phyloP scores from a whole-genome alignment of 35 echinoderm and acorn worm genomes.

The Ophioderma brevispina region DNA sequence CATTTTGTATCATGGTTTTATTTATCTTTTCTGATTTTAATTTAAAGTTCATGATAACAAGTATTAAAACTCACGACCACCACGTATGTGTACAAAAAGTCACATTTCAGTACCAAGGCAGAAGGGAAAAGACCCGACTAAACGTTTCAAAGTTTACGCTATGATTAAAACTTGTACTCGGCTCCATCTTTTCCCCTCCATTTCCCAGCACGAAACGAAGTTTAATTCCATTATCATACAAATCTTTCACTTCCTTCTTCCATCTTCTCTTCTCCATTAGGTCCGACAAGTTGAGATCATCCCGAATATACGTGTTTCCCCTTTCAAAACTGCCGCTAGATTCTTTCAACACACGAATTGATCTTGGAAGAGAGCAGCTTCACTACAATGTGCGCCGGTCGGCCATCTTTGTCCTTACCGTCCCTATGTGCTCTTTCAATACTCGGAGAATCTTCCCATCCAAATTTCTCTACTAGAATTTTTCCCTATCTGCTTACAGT shows the following conservation, averaged over 20 bases:
- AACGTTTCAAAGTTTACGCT: too few relatives aligned
- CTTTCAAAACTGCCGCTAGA: background rate
- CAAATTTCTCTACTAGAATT: background rate
- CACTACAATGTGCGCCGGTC: background rate
- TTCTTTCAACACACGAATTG: background rate
- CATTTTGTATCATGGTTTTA: too few relatives aligned
- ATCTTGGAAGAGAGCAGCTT: background rate
- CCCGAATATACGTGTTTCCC: background rate
- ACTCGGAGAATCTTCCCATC: background rate
- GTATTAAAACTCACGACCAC: too few relatives aligned
- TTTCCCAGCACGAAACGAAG: background rate
- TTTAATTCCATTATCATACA: conserved; percentile 27
- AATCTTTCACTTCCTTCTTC: background rate
- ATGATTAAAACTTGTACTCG: too few relatives aligned
- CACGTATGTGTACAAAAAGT: too few relatives aligned
- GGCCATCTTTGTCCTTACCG: background rate
- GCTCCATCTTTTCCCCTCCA: background rate
- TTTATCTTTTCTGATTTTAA: too few relatives aligned
- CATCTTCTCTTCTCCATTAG: background rate
- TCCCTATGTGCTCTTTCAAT: conserved; percentile 14
- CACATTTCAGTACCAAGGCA: too few relatives aligned
- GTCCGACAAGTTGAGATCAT: background rate
- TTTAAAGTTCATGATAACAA: too few relatives aligned
- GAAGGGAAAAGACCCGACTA: too few relatives aligned
- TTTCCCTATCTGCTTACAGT: background rate